A percentile compares a stretch with the other conserved stretches of the same genome.
Evolutionary conservation across 2,888 invertebrate genomes (phyloP).

Genomic region (Macropis europaea): DNA sequence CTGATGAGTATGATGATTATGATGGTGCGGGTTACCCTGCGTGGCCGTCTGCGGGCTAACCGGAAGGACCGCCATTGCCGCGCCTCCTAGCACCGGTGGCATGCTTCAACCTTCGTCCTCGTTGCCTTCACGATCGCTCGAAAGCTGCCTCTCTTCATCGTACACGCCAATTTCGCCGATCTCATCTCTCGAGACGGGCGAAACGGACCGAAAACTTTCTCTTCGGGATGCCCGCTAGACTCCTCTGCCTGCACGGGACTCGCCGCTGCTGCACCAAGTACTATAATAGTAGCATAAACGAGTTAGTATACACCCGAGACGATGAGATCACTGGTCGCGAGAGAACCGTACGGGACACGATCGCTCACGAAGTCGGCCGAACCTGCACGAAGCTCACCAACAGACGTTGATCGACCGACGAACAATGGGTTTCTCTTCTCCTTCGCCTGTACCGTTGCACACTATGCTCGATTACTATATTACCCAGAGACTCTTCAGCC

Average conservation of each 20-base stretch:
- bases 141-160: slow-evolving; percentile 57
- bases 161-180: slow-evolving; percentile 44
- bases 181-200: slow-evolving; percentile 57
- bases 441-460: too few species aligned
- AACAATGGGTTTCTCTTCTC: too few species aligned
- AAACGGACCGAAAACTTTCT: too few species aligned
- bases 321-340: slow-evolving; percentile 44
- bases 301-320: too few species aligned
- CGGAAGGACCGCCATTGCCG: slow-evolving; percentile 80
- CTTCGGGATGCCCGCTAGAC: too few species aligned
- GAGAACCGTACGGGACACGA: slow-evolving; percentile 51
- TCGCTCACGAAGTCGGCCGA: slow-evolving; percentile 62
- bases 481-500: too few species aligned
- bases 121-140: slow-evolving; percentile 20
- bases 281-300: too few species aligned
- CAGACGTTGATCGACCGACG: slow-evolving; percentile 65
- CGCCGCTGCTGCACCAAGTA: too few species aligned
- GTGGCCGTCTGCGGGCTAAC: slow-evolving; percentile 79
- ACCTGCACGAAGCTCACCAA: slow-evolving; percentile 47
- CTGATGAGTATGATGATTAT: slow-evolving; percentile 65
- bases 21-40: slow-evolving; percentile 74
- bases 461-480: too few species aligned
- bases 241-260: too few species aligned
- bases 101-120: slow-evolving; percentile 66
- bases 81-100: slow-evolving; percentile 79